Conservation (phyloP, 2,113 vertebrate genomes). For the Phalacrocorax pelagicus region DNA sequence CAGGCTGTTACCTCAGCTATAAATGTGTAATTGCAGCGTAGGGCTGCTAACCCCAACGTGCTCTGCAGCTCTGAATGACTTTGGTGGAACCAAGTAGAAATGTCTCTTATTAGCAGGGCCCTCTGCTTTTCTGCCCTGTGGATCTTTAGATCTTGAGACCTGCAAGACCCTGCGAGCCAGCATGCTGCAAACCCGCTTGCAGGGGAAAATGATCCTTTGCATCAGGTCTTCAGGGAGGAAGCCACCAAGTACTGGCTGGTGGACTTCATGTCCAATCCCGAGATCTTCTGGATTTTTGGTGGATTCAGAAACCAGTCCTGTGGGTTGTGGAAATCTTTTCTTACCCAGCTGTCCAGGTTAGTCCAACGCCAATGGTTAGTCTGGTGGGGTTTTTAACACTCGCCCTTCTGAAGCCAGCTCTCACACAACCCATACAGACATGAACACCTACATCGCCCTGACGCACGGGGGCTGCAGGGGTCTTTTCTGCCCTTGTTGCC, state of each 20-base stretch:
- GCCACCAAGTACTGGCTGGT: neutral
- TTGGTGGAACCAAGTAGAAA: neutral
- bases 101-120: neutral
- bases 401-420: fast-evolving
- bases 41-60: neutral
- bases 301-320: neutral
- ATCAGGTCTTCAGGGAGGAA: neutral
- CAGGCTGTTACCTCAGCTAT: neutral
- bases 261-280: neutral
- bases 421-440: fast-evolving
- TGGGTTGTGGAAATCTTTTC: neutral
- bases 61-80: neutral
- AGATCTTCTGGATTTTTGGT: neutral
- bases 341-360: neutral
- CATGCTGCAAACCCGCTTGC: neutral
- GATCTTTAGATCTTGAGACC: neutral
- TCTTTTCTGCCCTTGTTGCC: neutral
- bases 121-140: neutral
- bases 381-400: neutral
- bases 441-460: neutral
- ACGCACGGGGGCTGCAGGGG: neutral
- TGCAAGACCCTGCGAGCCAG: neutral
- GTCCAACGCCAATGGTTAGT: neutral
- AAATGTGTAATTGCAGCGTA: neutral
- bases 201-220: neutral